phyloP scores from a whole-genome alignment of 2,888 invertebrate species.

The Sarcophaga variegata region DNA sequence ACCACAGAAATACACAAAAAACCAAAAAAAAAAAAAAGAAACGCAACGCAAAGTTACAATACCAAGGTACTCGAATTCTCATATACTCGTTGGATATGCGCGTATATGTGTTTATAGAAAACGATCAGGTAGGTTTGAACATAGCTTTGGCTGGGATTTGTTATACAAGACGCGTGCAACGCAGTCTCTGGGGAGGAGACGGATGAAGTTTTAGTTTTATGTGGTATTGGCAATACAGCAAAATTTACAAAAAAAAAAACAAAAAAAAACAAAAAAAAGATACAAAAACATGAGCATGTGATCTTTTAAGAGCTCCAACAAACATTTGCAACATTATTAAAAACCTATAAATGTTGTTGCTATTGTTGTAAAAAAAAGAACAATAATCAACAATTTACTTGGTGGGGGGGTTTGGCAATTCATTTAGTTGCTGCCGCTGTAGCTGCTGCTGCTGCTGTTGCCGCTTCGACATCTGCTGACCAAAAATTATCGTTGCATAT shows the following conservation, averaged over 20 bases:
- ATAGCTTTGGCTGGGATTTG: slow-evolving; percentile 34
- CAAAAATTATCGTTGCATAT: slow-evolving; percentile 42
- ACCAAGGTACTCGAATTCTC: background rate
- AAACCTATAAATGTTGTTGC: slow-evolving; percentile 78
- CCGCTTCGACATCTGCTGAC: background rate
- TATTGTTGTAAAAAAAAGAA: slow-evolving; percentile 53
- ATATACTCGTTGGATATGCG: background rate
- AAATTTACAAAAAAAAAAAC: background rate
- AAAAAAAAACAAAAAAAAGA: background rate
- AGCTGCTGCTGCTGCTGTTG: slow-evolving; percentile 5
- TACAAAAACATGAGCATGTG: slow-evolving; percentile 35
- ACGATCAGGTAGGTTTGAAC: slow-evolving; percentile 64
- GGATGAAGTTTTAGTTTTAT: background rate
- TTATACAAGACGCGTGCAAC: slow-evolving; percentile 64
- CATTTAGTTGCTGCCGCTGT: background rate
- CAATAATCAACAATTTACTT: slow-evolving; percentile 58
- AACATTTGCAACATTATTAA: slow-evolving; percentile 76
- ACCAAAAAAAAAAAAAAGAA: too few species aligned
- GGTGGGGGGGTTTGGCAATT: slow-evolving; percentile 6
- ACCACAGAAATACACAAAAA: background rate
- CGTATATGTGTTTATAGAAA: background rate
- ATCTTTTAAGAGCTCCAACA: slow-evolving; percentile 43
- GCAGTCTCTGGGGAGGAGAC: slow-evolving; percentile 58
- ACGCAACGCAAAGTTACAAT: slow-evolving; percentile 1
- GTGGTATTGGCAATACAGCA: background rate